Percentiles rank a stretch among this genome's conserved stretches.
phyloP scores from a whole-genome alignment of 2,888 invertebrate species.

The Ectemnius cavifrons region DNA sequence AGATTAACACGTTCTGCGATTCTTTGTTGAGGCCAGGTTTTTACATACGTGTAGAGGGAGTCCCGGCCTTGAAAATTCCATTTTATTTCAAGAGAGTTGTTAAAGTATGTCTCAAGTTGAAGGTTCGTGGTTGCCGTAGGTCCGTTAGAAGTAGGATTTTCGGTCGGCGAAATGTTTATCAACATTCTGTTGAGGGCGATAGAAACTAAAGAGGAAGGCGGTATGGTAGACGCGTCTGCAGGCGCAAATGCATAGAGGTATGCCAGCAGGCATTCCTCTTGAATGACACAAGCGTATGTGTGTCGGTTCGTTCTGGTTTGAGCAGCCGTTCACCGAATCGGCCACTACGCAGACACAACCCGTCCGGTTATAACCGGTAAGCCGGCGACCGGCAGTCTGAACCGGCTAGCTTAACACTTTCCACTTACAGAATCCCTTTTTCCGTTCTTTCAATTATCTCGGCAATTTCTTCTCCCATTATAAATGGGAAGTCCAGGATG shows the following conservation, averaged over 20 bases:
- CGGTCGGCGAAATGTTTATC: neutral
- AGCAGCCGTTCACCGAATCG: slow-evolving; percentile 61
- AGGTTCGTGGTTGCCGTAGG: no score
- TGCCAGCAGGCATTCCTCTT: slow-evolving; percentile 18
- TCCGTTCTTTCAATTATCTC: no score
- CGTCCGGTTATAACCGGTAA: slow-evolving; percentile 56
- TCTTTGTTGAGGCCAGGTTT: neutral
- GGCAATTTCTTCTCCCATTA: no score
- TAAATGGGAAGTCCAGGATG: no score
- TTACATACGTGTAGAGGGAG: neutral
- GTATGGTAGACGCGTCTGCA: slow-evolving; percentile 14
- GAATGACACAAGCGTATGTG: slow-evolving; percentile 45
- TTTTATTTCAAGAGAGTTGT: neutral
- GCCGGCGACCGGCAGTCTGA: slow-evolving; percentile 50
- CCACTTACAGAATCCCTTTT: no score
- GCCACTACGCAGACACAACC: slow-evolving; percentile 18
- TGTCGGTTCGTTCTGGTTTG: slow-evolving; percentile 64
- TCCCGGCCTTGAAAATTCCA: neutral
- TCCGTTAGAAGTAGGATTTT: neutral
- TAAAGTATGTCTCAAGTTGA: no score
- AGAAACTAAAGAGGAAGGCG: neutral
- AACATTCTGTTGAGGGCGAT: neutral
- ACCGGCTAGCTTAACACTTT: slow-evolving; percentile 45
- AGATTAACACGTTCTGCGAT: neutral
- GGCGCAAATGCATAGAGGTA: slow-evolving; percentile 2